Base-by-base conservation (phyloP, 2,888 invertebrate genomes). In the Pseudococcus viburni region DNA sequence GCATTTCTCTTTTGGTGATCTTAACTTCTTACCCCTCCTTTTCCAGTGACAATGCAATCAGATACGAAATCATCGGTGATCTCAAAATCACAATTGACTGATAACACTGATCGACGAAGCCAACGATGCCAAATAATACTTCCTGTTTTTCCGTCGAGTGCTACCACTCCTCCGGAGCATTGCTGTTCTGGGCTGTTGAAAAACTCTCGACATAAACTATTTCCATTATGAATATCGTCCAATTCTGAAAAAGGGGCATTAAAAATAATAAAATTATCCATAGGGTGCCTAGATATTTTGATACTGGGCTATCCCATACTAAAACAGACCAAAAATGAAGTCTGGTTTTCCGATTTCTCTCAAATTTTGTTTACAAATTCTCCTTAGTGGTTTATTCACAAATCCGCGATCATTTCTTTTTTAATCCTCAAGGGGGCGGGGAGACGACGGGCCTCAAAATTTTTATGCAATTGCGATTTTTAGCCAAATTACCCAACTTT, bases 81-180 rank as follows among this genome's bases (percentile, higher is more conserved):
- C 91, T 96, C 96, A 19, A 93, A 92, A 22, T 93, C 93, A 91
- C 96, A 96, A 90, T 95, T 94, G 46, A 96, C 91, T 0, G 94
- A 94, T 91, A 95, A 96, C 22, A 96, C 93, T 90, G 95, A 94
- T 90, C 95, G 95, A 59, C 94, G 92, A 8, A 94, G 93, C 94
- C 95, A 96, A 90, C 94, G 93, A 68, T 94, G 94, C 96, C 96
- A 96, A 17, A 96, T 90, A n/a, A 94, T 93, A 51, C 93, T 92
- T 0, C 96, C 96, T 68, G 93, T 94, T 39, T 91, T 91, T 0
- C 96, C 96, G 91, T 96, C 94, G n/a, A 96, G 91, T 0, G 95
- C 96, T 90, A 96, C 92, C 12, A 96, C 93, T 9, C 96, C 96
- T 6, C 96, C 96, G 89, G 94, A 93, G 91, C 96, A 96, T 0